These are phyloP conservation scores for Melanchra persicariae DNA, from an alignment of 2,888 invertebrate genomes.

Conservation along the genomic window DNA sequence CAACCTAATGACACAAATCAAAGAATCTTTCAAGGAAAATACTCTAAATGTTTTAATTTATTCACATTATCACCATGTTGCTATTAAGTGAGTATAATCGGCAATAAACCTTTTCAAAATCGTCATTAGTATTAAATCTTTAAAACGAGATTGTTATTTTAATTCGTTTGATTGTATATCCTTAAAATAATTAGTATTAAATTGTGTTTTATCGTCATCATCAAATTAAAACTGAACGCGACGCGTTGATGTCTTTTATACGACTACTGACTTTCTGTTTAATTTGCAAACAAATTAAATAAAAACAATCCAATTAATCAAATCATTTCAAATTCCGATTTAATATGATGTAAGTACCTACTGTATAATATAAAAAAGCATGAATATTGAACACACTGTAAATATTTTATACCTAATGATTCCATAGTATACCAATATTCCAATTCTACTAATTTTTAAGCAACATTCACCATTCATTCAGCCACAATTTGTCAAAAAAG, in stretches of 20 bases:
- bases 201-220: neutral
- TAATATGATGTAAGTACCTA: neutral
- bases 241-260: slow-evolving; percentile 81
- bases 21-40: neutral
- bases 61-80: neutral
- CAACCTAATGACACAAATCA: too few species aligned
- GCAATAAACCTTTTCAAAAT: slow-evolving; percentile 18
- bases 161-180: slow-evolving; percentile 25
- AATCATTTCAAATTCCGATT: neutral
- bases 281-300: slow-evolving; percentile 25
- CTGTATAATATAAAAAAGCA: neutral
- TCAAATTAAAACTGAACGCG: neutral
- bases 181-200: slow-evolving; percentile 9
- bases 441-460: too few species aligned
- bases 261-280: slow-evolving; percentile 1
- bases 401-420: too few species aligned
- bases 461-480: too few species aligned
- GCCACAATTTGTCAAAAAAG: too few species aligned
- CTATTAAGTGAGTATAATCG: neutral
- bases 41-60: neutral
- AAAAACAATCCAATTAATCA: slow-evolving; percentile 1
- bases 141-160: slow-evolving; percentile 8
- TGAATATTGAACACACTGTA: neutral
- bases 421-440: too few species aligned
- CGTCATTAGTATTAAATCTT: neutral